Evolutionary conservation across 2,797 vertebrate species (phyloP).

Genomic region (Pampus argenteus): DNA sequence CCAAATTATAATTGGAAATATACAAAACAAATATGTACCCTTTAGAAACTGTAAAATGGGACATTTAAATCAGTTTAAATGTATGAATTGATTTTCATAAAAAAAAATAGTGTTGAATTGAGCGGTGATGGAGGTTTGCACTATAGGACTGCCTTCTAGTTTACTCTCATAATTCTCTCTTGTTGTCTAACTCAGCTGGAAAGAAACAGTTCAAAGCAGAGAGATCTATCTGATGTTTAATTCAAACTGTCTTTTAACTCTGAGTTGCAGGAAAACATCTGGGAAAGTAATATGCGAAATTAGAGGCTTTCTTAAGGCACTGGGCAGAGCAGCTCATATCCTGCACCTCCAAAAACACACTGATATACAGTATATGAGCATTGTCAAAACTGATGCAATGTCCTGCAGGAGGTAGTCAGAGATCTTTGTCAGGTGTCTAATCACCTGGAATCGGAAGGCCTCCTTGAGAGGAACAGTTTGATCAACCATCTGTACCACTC

Average conservation of each 20-base stretch:
- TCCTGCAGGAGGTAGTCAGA: too few species aligned
- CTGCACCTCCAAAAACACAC: neutral
- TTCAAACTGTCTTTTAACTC: neutral
- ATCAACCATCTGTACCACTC: too few species aligned
- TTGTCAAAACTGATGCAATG: too few species aligned
- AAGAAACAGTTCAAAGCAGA: neutral
- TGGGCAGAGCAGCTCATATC: neutral
- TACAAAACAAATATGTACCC: too few species aligned
- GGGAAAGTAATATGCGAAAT: neutral
- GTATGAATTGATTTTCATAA: too few species aligned
- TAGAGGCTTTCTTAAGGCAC: neutral
- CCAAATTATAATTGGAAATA: too few species aligned
- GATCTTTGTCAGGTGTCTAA: too few species aligned
- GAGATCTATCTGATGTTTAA: neutral
- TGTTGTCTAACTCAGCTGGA: neutral
- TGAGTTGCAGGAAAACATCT: neutral
- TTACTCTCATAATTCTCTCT: neutral
- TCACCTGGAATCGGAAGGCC: too few species aligned
- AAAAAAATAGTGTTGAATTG: neutral
- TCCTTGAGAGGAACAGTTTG: too few species aligned
- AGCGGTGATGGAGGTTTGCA: neutral
- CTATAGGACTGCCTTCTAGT: neutral
- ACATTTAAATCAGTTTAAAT: too few species aligned
- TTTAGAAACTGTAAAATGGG: too few species aligned
- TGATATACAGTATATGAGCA: too few species aligned